Percentiles rank a stretch among this genome's conserved stretches.
phyloP scores from a whole-genome alignment of 2,888 invertebrate genomes.

The Nineta flava region DNA sequence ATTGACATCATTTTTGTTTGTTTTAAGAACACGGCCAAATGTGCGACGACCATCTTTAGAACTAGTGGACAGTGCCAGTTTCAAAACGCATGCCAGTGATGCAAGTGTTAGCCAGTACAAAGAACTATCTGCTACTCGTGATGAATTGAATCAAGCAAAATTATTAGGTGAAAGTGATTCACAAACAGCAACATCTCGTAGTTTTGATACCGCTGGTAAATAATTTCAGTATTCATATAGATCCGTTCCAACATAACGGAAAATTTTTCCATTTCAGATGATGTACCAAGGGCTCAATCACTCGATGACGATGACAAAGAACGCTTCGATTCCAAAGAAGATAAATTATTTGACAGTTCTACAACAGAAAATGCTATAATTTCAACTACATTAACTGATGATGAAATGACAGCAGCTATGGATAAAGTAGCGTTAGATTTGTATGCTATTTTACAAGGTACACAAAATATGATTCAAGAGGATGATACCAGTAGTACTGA shows the following conservation, averaged over 20 bases:
- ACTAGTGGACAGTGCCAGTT: constrained; percentile 66
- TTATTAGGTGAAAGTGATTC: neutral
- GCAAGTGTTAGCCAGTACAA: constrained; percentile 34
- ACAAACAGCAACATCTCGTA: constrained; percentile 1
- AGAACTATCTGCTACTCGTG: constrained; percentile 28
- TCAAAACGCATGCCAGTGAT: constrained; percentile 54
- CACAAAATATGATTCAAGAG: constrained; percentile 31
- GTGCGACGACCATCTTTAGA: constrained; percentile 63
- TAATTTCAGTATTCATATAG: neutral
- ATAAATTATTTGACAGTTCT: constrained; percentile 1
- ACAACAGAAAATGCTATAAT: constrained; percentile 14
- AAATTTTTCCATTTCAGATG: too few species aligned
- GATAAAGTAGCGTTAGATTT: constrained; percentile 71
- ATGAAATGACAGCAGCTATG: constrained; percentile 46
- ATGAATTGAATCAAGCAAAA: constrained; percentile 37
- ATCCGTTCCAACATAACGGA: too few species aligned
- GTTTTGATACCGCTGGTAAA: constrained; percentile 1
- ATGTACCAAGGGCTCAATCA: constrained; percentile 19
- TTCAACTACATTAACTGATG: constrained; percentile 18
- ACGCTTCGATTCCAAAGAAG: neutral
- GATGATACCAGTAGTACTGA: constrained; percentile 19
- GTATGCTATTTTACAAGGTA: constrained; percentile 58
- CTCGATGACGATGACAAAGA: neutral
- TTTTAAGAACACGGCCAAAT: constrained; percentile 36
- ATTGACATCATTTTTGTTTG: neutral